phyloP scores from a whole-genome alignment of 2,888 invertebrate genomes.

The Tillus elongatus region DNA sequence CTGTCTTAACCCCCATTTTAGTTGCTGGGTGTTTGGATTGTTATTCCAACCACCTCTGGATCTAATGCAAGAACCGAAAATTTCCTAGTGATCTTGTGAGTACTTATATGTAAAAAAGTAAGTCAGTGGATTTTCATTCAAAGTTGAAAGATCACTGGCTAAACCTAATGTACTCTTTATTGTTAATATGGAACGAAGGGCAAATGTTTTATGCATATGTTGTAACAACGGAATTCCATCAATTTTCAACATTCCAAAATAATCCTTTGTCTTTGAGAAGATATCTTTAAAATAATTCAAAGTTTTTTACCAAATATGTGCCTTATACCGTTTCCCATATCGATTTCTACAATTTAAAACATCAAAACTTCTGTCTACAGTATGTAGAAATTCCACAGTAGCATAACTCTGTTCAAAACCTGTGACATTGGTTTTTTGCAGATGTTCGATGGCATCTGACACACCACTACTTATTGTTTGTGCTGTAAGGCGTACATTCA shows the following conservation, averaged over 20 bases:
- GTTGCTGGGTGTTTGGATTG: constrained; percentile 15
- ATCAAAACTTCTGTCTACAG: constrained; percentile 20
- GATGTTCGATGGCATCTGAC: constrained; percentile 18
- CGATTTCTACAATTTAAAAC: constrained; percentile 20
- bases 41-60: constrained; percentile 20
- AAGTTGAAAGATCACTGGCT: constrained; percentile 15
- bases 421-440: constrained; percentile 8
- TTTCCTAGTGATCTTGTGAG: constrained; percentile 17
- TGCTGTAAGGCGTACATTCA: constrained; percentile 21
- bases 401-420: constrained; percentile 16
- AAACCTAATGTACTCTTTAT: constrained; percentile 16
- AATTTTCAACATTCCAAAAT: constrained; percentile 17
- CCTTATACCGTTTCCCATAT: constrained; percentile 21
- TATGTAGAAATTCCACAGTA: constrained; percentile 20
- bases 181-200: constrained; percentile 18
- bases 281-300: constrained; percentile 15
- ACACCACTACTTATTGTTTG: constrained; percentile 18
- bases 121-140: constrained; percentile 9
- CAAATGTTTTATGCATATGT: constrained; percentile 20
- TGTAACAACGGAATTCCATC: constrained; percentile 13
- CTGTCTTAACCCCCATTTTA: constrained; percentile 15
- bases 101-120: constrained; percentile 15
- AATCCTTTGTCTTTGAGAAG: constrained; percentile 13
- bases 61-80: constrained; percentile 18
- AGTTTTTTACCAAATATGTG: constrained; percentile 16